Evolutionary conservation across 2,797 vertebrate genomes (phyloP).

Genomic region (Cottoperca gobio): DNA sequence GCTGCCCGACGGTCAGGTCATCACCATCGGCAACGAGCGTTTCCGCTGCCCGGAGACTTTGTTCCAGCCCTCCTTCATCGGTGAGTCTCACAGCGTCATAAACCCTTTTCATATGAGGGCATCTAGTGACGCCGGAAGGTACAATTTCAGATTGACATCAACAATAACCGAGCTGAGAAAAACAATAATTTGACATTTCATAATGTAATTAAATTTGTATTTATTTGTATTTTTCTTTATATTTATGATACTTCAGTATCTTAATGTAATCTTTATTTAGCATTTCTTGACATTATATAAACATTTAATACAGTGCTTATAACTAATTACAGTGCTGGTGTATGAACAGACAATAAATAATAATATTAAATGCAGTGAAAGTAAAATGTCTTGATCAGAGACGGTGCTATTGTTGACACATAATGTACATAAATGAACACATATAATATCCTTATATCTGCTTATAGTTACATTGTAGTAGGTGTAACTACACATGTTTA

Average conservation of each 20-base stretch:
- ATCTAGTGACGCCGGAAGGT: too few relatives aligned
- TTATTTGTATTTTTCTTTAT: not conserved
- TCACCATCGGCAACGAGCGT: conserved; percentile 97
- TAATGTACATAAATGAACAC: not conserved
- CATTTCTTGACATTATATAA: not conserved
- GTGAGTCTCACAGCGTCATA: conserved; percentile 71
- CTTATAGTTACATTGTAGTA: too few relatives aligned
- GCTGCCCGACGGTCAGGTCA: conserved; percentile 96
- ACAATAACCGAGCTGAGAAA: not conserved
- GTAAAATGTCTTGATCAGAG: not conserved
- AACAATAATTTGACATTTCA: not conserved
- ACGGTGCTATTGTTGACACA: not conserved
- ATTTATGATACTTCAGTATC: not conserved
- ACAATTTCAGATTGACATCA: not conserved
- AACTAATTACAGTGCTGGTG: not conserved
- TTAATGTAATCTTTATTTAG: too few relatives aligned
- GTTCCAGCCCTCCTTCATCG: conserved; percentile 96
- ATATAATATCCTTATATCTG: too few relatives aligned
- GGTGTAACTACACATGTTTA: too few relatives aligned
- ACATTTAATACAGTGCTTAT: not conserved
- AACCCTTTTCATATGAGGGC: not conserved
- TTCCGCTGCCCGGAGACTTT: conserved; percentile 97
- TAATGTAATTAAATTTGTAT: not conserved
- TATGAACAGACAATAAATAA: not conserved
- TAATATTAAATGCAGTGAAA: not conserved